These are phyloP conservation scores for Triops longicaudatus DNA, from an alignment of 1,140 invertebrate species.

Conservation along the genomic window DNA sequence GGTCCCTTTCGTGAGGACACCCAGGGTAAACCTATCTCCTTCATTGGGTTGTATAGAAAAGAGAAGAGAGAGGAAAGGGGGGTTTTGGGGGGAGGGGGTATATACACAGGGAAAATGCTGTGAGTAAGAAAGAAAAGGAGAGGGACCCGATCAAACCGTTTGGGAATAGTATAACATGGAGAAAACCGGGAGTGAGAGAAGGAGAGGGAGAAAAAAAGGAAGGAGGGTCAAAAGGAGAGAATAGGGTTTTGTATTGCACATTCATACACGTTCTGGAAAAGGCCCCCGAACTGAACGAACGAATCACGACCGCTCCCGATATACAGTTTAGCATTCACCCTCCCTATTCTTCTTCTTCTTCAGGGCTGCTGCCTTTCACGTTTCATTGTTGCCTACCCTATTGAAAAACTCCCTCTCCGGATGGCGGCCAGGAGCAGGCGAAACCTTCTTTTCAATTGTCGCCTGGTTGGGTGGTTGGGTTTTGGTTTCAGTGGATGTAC, in stretches of 20 bases:
- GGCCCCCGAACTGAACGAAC: background rate
- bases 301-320: constrained; percentile 9
- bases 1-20: constrained; percentile 2
- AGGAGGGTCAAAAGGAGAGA: background rate
- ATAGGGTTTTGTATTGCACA: background rate
- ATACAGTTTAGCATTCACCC: background rate
- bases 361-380: background rate
- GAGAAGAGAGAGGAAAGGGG: background rate
- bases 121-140: constrained; percentile 7
- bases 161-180: background rate
- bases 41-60: background rate
- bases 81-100: background rate
- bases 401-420: too few relatives aligned
- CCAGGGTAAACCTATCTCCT: constrained; percentile 1
- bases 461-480: background rate
- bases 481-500: too few relatives aligned
- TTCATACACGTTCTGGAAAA: constrained; percentile 1
- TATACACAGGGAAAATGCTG: background rate
- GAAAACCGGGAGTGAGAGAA: background rate
- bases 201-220: background rate
- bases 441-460: background rate
- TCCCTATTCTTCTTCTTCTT: background rate
- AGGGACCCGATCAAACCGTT: background rate
- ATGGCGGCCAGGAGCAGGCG: too few relatives aligned
- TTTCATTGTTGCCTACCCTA: background rate